Conservation (phyloP, 2,888 invertebrate genomes). For the Ceratothoa steindachneri region DNA sequence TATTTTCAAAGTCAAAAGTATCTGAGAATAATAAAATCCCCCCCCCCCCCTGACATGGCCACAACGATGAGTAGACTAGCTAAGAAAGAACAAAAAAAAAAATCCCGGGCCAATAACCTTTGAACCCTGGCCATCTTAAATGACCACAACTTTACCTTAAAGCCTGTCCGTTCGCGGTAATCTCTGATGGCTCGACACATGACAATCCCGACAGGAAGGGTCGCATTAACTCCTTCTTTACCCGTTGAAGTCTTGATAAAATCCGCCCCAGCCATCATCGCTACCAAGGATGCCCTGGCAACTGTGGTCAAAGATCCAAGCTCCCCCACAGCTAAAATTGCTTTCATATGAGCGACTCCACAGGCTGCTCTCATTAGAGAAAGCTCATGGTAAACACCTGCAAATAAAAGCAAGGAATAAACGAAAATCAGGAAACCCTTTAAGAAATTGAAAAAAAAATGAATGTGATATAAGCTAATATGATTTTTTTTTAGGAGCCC, state of each 20-base stretch:
- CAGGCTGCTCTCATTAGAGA: conserved; percentile 74
- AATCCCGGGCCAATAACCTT: no score
- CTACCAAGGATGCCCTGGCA: conserved; percentile 79
- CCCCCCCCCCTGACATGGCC: no score
- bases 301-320: conserved; percentile 78
- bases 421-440: not conserved
- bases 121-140: no score
- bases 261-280: conserved; percentile 94
- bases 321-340: conserved; percentile 92
- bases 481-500: no score
- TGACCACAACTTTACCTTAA: no score
- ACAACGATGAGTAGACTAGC: no score
- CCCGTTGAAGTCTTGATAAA: conserved; percentile 98
- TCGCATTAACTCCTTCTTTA: conserved; percentile 92
- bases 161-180: conserved; percentile 66
- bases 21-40: no score
- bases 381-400: conserved; percentile 72
- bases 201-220: conserved; percentile 79
- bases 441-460: not conserved
- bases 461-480: no score
- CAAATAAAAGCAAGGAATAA: conserved; percentile 10
- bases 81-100: no score
- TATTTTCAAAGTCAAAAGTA: no score
- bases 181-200: conserved; percentile 90
- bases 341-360: conserved; percentile 74